Percentiles rank a stretch among this genome's conserved stretches.
These are phyloP conservation scores for Amazona guildingii DNA, from an alignment of 2,113 vertebrate species.

Conservation along the genomic window DNA sequence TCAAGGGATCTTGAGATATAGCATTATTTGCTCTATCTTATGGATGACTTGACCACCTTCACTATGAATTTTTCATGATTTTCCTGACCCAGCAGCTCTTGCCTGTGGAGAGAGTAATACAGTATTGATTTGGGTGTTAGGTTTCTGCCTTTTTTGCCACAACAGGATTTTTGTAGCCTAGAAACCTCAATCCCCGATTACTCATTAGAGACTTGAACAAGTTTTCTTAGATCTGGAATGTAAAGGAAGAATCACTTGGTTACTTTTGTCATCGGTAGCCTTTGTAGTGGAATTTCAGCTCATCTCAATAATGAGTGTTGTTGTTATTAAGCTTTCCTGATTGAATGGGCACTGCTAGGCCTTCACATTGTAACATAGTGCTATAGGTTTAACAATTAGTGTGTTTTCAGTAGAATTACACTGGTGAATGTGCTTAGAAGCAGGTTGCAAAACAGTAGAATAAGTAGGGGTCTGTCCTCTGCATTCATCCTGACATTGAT, in stretches of 20 bases:
- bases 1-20: constrained; percentile 80
- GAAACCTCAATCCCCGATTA: constrained; percentile 82
- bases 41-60: constrained; percentile 85
- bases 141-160: constrained; percentile 77
- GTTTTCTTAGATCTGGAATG: constrained; percentile 76
- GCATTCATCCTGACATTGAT: constrained; percentile 3
- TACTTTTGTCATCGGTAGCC: constrained; percentile 55
- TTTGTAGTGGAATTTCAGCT: constrained; percentile 69
- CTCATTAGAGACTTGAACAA: constrained; percentile 77
- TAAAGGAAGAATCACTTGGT: constrained; percentile 61
- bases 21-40: constrained; percentile 83
- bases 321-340: constrained; percentile 66
- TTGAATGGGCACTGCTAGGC: constrained; percentile 37
- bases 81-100: constrained; percentile 81
- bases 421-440: constrained; percentile 49
- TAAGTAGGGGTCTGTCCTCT: constrained; percentile 13
- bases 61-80: constrained; percentile 90
- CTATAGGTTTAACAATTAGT: constrained; percentile 53
- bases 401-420: constrained; percentile 31
- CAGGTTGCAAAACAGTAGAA: neutral
- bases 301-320: constrained; percentile 47
- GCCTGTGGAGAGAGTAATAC: constrained; percentile 84
- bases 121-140: constrained; percentile 84
- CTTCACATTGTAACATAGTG: constrained; percentile 33
- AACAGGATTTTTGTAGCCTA: constrained; percentile 82